A percentile compares a stretch with the other conserved stretches of the same genome.
Evolutionary conservation across 2,888 invertebrate species (phyloP).

Genomic region (Tiliacea citrago): DNA sequence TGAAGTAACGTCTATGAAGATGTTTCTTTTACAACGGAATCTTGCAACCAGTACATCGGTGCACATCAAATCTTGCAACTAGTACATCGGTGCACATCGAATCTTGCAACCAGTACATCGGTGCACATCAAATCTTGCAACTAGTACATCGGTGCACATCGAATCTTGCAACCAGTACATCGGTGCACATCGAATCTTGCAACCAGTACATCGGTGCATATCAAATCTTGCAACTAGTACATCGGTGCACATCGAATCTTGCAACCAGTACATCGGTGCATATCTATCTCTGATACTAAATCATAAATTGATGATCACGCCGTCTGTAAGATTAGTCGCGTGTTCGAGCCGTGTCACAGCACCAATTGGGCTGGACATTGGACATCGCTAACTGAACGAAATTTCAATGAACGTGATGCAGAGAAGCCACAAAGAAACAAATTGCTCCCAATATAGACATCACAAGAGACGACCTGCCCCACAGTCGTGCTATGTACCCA

Average conservation of each 20-base stretch:
- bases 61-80: too few relatives aligned
- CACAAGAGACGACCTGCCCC: constrained; percentile 23
- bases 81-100: too few relatives aligned
- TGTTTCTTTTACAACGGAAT: not conserved
- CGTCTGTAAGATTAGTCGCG: constrained; percentile 10
- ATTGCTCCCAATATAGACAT: constrained; percentile 61
- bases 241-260: not conserved
- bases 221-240: not conserved
- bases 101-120: not conserved
- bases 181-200: not conserved
- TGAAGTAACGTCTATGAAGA: not conserved
- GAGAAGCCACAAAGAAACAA: constrained; percentile 53
- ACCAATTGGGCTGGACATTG: constrained; percentile 56
- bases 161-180: not conserved
- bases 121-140: too few relatives aligned
- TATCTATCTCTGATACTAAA: not conserved
- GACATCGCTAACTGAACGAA: constrained; percentile 44
- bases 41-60: not conserved
- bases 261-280: not conserved
- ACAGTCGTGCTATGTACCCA: constrained; percentile 7
- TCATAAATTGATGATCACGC: constrained; percentile 41
- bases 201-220: not conserved
- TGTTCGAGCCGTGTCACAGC: constrained; percentile 27
- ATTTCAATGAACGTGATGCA: constrained; percentile 47
- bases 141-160: too few relatives aligned